phyloP scores from a whole-genome alignment of 2,113 vertebrate species.

The Eretmochelys imbricata region DNA sequence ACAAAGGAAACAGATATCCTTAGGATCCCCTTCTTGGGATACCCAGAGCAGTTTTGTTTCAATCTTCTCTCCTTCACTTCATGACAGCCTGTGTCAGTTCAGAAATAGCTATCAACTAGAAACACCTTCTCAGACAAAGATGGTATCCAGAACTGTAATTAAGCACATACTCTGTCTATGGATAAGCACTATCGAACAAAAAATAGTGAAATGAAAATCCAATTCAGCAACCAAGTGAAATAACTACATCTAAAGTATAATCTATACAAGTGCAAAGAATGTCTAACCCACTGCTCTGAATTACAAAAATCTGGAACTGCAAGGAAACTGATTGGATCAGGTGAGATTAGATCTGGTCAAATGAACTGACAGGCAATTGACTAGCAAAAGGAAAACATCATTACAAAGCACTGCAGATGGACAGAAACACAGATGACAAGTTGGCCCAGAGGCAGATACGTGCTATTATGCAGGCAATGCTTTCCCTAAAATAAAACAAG shows the following conservation, averaged over 20 bases:
- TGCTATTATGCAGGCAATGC: neutral
- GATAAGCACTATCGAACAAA: conserved; percentile 38
- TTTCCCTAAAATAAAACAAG: neutral
- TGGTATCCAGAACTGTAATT: conserved; percentile 28
- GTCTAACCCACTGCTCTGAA: conserved; percentile 12
- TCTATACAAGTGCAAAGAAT: conserved; percentile 43
- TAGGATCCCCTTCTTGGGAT: conserved; percentile 37
- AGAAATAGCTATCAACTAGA: conserved; percentile 47
- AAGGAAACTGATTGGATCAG: conserved; percentile 46
- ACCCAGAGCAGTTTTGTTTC: conserved; percentile 16
- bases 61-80: conserved; percentile 57
- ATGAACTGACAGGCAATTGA: conserved; percentile 56
- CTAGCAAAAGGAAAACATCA: conserved; percentile 39
- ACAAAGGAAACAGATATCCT: neutral
- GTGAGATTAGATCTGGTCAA: conserved; percentile 28
- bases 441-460: neutral
- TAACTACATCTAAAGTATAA: conserved; percentile 22
- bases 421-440: conserved; percentile 8
- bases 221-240: conserved; percentile 28
- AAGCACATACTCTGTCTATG: conserved; percentile 38
- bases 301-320: conserved; percentile 41
- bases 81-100: conserved; percentile 56
- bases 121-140: conserved; percentile 62
- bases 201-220: conserved; percentile 53
- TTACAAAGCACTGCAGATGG: conserved; percentile 27